A percentile compares a stretch with the other conserved stretches of the same genome.
These are phyloP conservation scores for Cassiopea andromeda DNA, from an alignment of 30 jellyfish, hydroid and myxozoan genomes.

Conservation along the genomic window DNA sequence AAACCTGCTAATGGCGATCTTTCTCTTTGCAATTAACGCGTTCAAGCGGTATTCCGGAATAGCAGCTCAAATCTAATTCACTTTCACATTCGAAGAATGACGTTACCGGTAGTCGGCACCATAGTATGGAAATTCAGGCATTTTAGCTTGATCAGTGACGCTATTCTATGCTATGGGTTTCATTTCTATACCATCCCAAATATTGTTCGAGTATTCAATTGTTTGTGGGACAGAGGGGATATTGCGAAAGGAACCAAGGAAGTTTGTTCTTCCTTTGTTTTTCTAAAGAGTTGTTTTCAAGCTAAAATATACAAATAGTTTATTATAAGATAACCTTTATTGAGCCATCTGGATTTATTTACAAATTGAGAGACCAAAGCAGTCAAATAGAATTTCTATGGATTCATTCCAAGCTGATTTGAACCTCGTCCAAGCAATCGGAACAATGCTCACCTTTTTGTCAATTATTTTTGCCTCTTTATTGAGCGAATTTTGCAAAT, in stretches of 20 bases:
- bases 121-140: not conserved
- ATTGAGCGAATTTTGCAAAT: too few species aligned
- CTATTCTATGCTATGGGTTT: not conserved
- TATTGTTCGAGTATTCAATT: not conserved
- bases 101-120: slow-evolving; percentile 10
- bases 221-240: not conserved
- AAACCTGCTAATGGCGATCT: not conserved
- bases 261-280: not conserved
- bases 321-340: too few species aligned
- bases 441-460: too few species aligned
- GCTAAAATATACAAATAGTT: not conserved
- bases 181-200: not conserved
- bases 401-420: too few species aligned
- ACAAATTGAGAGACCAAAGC: too few species aligned
- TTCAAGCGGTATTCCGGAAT: slow-evolving; percentile 30
- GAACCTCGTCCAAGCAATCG: too few species aligned
- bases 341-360: not conserved
- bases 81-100: not conserved
- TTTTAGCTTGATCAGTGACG: not conserved
- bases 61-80: slow-evolving; percentile 6
- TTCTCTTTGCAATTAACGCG: slow-evolving; percentile 21
- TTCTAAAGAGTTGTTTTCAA: not conserved
- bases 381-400: too few species aligned
- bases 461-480: too few species aligned
- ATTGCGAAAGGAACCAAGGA: not conserved